Percentiles rank a stretch among this genome's conserved stretches.
Evolutionary conservation across 2,797 vertebrate species (phyloP).

Genomic region (Hirundo rustica): DNA sequence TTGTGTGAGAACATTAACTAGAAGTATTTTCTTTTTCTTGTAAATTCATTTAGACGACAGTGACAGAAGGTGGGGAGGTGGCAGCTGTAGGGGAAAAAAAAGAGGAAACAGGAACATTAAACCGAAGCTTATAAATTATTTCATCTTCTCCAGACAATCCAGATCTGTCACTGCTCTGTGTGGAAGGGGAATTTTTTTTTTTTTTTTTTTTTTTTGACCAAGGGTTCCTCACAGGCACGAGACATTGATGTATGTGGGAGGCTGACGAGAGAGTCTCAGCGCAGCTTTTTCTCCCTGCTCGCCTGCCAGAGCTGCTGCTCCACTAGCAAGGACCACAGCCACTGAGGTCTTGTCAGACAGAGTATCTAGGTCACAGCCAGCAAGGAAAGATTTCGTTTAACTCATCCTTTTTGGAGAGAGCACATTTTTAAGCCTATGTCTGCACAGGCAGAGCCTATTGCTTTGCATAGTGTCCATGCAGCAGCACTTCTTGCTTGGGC

Average conservation of each 20-base stretch:
- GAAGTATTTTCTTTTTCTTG: constrained; percentile 62
- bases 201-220: background rate
- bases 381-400: background rate
- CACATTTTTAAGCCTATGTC: background rate
- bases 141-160: constrained; percentile 53
- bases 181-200: background rate
- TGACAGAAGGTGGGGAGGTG: constrained; percentile 65
- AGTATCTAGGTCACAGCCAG: background rate
- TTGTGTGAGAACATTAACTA: constrained; percentile 63
- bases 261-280: background rate
- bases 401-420: background rate
- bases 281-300: background rate
- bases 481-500: background rate
- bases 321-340: background rate
- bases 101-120: constrained; percentile 39
- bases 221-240: background rate
- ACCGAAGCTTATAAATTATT: constrained; percentile 58
- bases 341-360: background rate
- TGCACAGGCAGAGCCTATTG: background rate
- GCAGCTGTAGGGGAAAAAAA: background rate
- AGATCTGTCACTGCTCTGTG: constrained; percentile 11
- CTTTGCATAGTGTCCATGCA: background rate
- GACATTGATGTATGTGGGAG: constrained; percentile 18
- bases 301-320: background rate
- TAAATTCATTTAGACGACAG: constrained; percentile 47